phyloP scores from a whole-genome alignment of 2,113 vertebrate species.

The Cyprinodon brontotheroides region DNA sequence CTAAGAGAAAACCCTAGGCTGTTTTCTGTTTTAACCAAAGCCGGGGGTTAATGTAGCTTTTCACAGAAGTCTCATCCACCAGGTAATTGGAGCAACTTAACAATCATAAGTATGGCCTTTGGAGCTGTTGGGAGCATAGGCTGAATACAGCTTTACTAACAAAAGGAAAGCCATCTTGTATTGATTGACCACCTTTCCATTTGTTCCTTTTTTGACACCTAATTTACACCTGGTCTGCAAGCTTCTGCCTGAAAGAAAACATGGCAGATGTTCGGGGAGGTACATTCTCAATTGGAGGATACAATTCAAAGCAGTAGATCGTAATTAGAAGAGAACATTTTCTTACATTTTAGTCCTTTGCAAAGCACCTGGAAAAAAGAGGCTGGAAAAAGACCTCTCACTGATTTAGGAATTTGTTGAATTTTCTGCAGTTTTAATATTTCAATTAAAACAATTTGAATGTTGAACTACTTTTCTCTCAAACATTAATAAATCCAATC shows the following conservation, averaged over 20 bases:
- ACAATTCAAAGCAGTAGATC: background rate
- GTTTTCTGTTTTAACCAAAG: constrained; percentile 68
- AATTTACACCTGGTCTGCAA: background rate
- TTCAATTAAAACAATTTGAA: constrained; percentile 1
- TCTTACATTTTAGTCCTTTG: background rate
- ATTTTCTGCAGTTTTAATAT: background rate
- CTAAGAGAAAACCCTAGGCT: constrained; percentile 69
- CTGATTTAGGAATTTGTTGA: constrained; percentile 14
- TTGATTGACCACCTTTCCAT: constrained; percentile 36
- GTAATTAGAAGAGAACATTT: constrained; percentile 6
- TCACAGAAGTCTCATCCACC: constrained; percentile 58
- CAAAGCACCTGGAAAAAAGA: constrained; percentile 12
- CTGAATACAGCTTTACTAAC: constrained; percentile 46
- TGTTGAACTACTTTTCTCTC: background rate
- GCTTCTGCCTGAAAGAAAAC: background rate
- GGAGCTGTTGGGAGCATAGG: constrained; percentile 30
- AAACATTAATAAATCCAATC: background rate
- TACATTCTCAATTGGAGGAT: background rate
- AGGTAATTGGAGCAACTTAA: constrained; percentile 71
- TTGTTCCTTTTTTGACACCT: constrained; percentile 20
- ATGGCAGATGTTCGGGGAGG: background rate
- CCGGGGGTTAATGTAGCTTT: constrained; percentile 69
- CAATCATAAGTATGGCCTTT: constrained; percentile 65
- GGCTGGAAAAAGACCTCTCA: background rate
- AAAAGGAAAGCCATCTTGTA: constrained; percentile 43